These are phyloP conservation scores for mouse (Mus musculus) DNA, from an alignment of 2,113 vertebrate genomes.

Conservation along the genomic window GRCm39 chr2:45672001-45672500, in stretches of 20 bases:
- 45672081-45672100: not conserved
- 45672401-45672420: not conserved
- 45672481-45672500: not conserved
- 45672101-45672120: not conserved
- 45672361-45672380: not conserved
- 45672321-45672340: not conserved
- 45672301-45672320: not conserved
- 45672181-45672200: not conserved
- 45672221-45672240: not conserved
- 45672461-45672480: not conserved
- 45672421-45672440: not conserved
- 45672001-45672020: too few relatives aligned
- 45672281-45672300: not conserved
- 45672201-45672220: not conserved
- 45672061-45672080: not conserved
- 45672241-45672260: not conserved
- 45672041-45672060: not conserved
- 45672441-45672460: conserved; percentile 21
- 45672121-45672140: not conserved
- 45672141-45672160: not conserved
- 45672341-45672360: not conserved
- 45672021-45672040: too few relatives aligned
- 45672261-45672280: not conserved
- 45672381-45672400: not conserved
- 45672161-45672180: not conserved